phyloP scores from a whole-genome alignment of 2,797 vertebrate genomes.

The Lepilemur ruficaudatus region DNA sequence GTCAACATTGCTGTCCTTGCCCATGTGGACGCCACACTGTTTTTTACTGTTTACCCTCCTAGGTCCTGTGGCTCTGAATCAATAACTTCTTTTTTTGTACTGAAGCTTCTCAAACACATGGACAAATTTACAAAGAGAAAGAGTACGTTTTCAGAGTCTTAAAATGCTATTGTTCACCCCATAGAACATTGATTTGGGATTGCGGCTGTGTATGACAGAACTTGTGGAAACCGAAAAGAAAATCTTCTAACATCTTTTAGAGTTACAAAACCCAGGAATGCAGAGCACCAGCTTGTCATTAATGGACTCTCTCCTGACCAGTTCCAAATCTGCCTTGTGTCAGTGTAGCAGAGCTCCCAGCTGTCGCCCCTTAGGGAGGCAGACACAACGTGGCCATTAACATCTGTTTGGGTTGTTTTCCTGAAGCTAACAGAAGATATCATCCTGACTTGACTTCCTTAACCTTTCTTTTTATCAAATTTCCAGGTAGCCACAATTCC shows the following conservation, averaged over 20 bases:
- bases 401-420: neutral
- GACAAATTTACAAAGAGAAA: neutral
- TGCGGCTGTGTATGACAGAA: fast-evolving
- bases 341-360: neutral
- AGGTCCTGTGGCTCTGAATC: conserved; percentile 15
- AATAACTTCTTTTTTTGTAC: neutral
- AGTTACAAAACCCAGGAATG: neutral
- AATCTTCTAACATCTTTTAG: neutral
- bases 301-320: neutral
- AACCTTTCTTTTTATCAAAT: conserved; percentile 13
- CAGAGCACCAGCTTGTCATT: neutral
- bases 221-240: neutral
- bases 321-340: neutral
- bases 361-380: neutral
- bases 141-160: neutral
- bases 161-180: neutral
- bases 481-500: neutral
- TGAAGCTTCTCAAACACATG: conserved; percentile 6
- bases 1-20: neutral
- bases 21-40: neutral
- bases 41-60: neutral
- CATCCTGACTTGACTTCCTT: neutral
- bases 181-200: neutral
- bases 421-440: neutral
- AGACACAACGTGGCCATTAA: neutral